Evolutionary conservation across 2,888 invertebrate genomes (phyloP).

Genomic region (Eupithecia dodoneata): DNA sequence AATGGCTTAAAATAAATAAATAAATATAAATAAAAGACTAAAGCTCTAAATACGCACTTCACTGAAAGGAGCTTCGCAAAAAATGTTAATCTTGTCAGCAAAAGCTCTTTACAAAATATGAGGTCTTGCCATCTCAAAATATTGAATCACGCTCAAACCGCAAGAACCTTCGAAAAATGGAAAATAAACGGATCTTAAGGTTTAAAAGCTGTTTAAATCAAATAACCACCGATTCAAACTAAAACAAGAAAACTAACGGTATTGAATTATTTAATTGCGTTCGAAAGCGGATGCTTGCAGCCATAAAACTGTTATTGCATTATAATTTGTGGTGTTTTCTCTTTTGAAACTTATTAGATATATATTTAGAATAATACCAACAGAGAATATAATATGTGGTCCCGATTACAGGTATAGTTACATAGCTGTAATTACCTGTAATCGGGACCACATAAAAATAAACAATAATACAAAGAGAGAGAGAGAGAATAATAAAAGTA

Average conservation of each 20-base stretch:
- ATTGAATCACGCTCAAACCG: neutral
- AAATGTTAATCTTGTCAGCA: neutral
- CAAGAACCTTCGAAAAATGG: slow-evolving; percentile 33
- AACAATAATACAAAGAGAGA: too few species aligned
- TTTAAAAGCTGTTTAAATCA: slow-evolving; percentile 54
- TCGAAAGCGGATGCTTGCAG: neutral
- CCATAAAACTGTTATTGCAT: neutral
- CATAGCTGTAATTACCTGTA: too few species aligned
- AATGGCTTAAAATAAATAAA: too few species aligned
- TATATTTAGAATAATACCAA: too few species aligned
- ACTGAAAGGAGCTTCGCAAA: neutral
- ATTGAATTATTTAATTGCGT: slow-evolving; percentile 52
- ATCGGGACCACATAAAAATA: too few species aligned
- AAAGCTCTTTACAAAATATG: slow-evolving; percentile 2
- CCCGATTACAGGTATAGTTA: too few species aligned
- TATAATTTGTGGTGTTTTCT: neutral
- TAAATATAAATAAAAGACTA: neutral
- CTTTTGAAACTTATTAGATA: too few species aligned
- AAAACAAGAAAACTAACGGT: slow-evolving; percentile 50
- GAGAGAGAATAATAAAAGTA: too few species aligned
- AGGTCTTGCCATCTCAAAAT: neutral
- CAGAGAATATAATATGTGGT: too few species aligned
- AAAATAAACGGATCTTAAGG: slow-evolving; percentile 51
- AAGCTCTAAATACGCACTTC: neutral
- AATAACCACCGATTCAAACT: slow-evolving; percentile 51